Evolutionary conservation across 2,888 invertebrate genomes (phyloP), one percentile per base, ranked within the genome.

Genomic region (Drosophila anomalata): DNA sequence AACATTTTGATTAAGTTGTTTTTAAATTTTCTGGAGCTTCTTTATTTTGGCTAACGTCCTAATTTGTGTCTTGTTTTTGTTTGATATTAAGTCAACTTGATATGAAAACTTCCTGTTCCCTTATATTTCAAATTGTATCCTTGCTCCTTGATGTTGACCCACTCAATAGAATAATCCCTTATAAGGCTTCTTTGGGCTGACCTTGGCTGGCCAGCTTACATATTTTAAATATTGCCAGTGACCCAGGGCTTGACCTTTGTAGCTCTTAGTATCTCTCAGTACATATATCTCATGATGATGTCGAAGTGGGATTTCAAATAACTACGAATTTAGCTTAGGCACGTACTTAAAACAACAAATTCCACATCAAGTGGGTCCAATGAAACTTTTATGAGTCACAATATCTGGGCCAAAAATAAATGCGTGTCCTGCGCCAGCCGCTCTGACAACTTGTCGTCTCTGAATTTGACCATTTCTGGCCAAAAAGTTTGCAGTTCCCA

Each of bases 171-270:
- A 62, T 58, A 68, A 62, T 57, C 31, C 24, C 31, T 46, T 68
- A 0, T 54, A 68, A 65, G 68, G 69, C 56, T 54, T 54, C 33
- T 6, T 39, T 33, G 58, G 33, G 17, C 11, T 59, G 52, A 50
- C 78, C 74, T 86, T 82, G 73, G 33, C 26, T 29, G 14, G 52
- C 12, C 22, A 53, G 68, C 54, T 53, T 47, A 72, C 48, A 62
- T 74, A 61, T 65, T 70, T 74, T 76, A 83, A 73, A 80, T 73
- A 70, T 80, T 73, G 78, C 68, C 75, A 31, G 47, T 65, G 72
- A 71, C 57, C 57, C 51, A 63, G 60, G 53, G 59, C 60, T 58
- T 70, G 80, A 83, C 80, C 73, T 67, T 60, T 46, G 66, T 61
- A 68, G 73, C 74, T 8, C 8, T 1, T 29, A 29, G 29, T 8